A percentile compares a stretch with the other conserved stretches of the same genome.
phyloP scores from a whole-genome alignment of 2,797 vertebrate genomes.

The Poecilia gillii region DNA sequence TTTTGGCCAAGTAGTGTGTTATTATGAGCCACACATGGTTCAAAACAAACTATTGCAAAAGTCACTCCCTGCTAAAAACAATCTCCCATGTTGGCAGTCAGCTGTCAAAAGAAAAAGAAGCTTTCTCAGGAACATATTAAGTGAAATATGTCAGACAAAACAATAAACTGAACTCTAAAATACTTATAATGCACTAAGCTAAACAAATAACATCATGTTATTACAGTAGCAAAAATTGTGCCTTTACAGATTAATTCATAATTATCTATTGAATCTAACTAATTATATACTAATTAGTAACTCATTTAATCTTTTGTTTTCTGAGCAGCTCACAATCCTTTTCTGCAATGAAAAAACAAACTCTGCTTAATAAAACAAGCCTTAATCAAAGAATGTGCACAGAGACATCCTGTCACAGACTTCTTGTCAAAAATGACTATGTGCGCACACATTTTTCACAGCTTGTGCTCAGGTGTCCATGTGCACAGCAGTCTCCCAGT shows the following conservation, averaged over 20 bases:
- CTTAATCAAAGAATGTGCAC: conserved; percentile 13
- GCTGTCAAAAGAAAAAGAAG: background rate
- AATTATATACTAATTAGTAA: background rate
- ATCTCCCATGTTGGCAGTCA: background rate
- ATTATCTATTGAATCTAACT: background rate
- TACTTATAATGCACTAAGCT: background rate
- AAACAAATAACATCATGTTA: background rate
- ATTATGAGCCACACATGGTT: background rate
- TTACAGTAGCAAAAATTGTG: background rate
- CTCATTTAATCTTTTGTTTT: conserved; percentile 1
- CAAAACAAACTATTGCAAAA: background rate
- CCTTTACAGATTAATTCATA: background rate
- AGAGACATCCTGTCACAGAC: conserved; percentile 11
- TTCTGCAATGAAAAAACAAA: background rate
- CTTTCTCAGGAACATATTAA: background rate
- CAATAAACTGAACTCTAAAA: background rate
- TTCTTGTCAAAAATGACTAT: conserved; percentile 16
- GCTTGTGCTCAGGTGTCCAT: conserved; percentile 28
- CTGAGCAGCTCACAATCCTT: conserved; percentile 11
- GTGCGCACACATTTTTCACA: conserved; percentile 6
- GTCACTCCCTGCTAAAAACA: background rate
- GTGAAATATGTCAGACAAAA: background rate
- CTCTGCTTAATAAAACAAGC: background rate
- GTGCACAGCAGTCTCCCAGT: conserved; percentile 33
- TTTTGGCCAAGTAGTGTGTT: background rate